Evolutionary conservation across 1,140 invertebrate species (phyloP), one percentile per base, ranked within the genome.

Genomic region (Nomia melanderi): DNA sequence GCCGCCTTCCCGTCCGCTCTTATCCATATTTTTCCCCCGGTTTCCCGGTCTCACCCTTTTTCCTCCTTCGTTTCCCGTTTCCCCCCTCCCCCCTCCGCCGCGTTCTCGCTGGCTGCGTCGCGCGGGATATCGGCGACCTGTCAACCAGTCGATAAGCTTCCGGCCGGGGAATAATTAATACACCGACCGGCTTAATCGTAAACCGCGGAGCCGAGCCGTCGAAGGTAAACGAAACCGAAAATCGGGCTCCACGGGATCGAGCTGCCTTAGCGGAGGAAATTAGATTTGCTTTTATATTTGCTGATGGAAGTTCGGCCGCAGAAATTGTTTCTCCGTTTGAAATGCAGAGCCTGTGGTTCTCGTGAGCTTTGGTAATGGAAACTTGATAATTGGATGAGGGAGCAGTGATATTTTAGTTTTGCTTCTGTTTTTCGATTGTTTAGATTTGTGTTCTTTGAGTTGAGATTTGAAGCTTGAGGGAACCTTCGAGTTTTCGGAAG

Each of bases 121-220:
- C 1, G 8, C n/a, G 14, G 12, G 29, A 25, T 23, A 47, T 29
- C 27, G 14, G 36, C n/a, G 17, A 7, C 47, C 47, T 70, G 54
- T 77, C 57, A 63, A 25, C 31, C 54, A 74, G 53, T 79, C 63
- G 62, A 75, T 65, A 65, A 75, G 62, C 31, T 17, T 44, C 47
- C 33, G 71, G n/a, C 1, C 29, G 14, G 8, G 41, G 63, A 75
- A 67, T 75, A 75, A 79, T 79, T 79, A 79, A 67, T 75, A 73
- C 41, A 54, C 47, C 62, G 41, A 17, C 11, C 33, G 54, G 63
- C 27, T 78, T 66, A 66, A 47, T 73, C 39, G 39, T 9, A 14
- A 41, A 33, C 57, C 47, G n/a, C 47, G 47, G 20, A 39, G 25
- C 33, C 59, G 2, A 39, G 62, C 14, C 25, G n/a, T 1, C 27